These are phyloP conservation scores for Meloidogyne hapla DNA, from an alignment of 1,140 invertebrate species.

Conservation along the genomic window DNA sequence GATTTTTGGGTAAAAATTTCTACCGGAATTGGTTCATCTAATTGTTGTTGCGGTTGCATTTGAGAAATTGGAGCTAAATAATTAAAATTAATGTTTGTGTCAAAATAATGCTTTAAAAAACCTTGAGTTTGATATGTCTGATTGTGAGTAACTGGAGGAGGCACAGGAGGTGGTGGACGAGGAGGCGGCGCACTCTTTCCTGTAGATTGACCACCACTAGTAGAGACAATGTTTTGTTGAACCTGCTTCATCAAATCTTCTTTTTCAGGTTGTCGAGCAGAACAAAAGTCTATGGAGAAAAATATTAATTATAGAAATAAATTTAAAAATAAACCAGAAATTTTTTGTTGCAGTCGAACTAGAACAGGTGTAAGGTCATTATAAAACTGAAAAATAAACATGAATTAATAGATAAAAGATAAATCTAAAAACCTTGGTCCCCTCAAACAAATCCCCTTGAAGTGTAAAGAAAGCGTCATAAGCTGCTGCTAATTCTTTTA, in stretches of 20 bases:
- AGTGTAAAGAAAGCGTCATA: slow-evolving; percentile 88
- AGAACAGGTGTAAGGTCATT: slow-evolving; percentile 92
- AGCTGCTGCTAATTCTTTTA: slow-evolving; percentile 82
- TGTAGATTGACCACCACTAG: neutral
- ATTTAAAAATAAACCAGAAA: slow-evolving; percentile 64
- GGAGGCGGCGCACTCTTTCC: slow-evolving; percentile 34
- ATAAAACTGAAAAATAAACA: slow-evolving; percentile 79
- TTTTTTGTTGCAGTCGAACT: slow-evolving; percentile 92
- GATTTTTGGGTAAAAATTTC: too few species aligned
- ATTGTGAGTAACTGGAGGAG: neutral
- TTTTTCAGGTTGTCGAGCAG: slow-evolving; percentile 96
- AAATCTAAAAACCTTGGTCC: slow-evolving; percentile 72
- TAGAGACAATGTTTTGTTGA: slow-evolving; percentile 61
- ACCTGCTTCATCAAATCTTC: slow-evolving; percentile 80
- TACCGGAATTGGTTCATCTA: too few species aligned
- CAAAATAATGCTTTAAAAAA: neutral
- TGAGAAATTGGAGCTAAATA: slow-evolving; percentile 25
- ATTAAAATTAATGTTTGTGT: neutral
- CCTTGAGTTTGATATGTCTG: slow-evolving; percentile 21
- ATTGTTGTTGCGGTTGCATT: slow-evolving; percentile 32
- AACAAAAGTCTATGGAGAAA: slow-evolving; percentile 81
- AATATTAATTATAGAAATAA: neutral
- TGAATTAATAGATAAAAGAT: neutral
- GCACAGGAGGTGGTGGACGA: slow-evolving; percentile 41
- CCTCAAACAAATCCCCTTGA: slow-evolving; percentile 84